Evolutionary conservation across 2,888 invertebrate species (phyloP).

Genomic region (Lobophora halterata): DNA sequence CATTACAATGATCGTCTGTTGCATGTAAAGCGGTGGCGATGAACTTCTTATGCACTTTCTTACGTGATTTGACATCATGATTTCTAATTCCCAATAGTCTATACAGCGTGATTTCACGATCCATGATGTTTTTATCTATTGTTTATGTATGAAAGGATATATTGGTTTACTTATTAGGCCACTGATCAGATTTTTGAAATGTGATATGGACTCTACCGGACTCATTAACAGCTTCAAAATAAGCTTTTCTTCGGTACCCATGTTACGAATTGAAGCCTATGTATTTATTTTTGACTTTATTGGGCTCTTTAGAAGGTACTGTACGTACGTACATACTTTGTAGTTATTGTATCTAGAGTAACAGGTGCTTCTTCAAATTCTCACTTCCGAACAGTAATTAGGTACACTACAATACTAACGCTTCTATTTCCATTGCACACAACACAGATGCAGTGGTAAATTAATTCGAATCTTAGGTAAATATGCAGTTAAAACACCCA

Average conservation of each 20-base stretch:
- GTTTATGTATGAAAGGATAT: too few relatives aligned
- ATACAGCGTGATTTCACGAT: constrained; percentile 9
- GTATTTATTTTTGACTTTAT: too few relatives aligned
- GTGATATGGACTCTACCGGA: too few relatives aligned
- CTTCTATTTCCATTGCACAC: constrained; percentile 42
- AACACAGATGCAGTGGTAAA: constrained; percentile 47
- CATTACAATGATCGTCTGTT: constrained; percentile 34
- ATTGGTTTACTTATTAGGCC: too few relatives aligned
- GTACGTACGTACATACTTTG: too few relatives aligned
- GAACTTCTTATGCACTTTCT: constrained; percentile 52
- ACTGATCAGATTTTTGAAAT: too few relatives aligned
- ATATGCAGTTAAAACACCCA: constrained; percentile 48
- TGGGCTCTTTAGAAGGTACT: too few relatives aligned
- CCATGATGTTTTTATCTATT: too few relatives aligned
- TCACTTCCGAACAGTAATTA: constrained; percentile 33
- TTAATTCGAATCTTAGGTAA: constrained; percentile 39
- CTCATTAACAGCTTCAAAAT: too few relatives aligned
- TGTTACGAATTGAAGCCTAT: too few relatives aligned
- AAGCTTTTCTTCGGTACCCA: too few relatives aligned
- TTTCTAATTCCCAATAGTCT: constrained; percentile 12
- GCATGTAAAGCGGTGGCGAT: constrained; percentile 33
- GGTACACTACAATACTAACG: constrained; percentile 30
- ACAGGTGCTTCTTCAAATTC: constrained; percentile 26
- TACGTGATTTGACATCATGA: constrained; percentile 44
- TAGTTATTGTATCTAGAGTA: too few relatives aligned